Conservation (phyloP, 2,113 vertebrate species). For the Syngnathoides biaculeatus region DNA sequence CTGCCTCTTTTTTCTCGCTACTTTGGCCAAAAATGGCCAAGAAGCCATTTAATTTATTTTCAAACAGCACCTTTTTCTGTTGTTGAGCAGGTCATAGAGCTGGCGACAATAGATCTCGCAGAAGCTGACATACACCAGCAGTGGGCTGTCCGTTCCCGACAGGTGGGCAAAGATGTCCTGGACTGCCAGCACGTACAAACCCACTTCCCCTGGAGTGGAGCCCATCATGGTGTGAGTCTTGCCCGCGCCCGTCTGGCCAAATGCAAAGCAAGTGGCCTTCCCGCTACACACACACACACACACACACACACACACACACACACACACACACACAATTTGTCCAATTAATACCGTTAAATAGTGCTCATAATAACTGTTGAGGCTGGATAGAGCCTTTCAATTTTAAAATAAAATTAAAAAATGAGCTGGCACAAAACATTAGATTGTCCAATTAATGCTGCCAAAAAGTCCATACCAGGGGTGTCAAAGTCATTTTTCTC, state of each 20-base stretch:
- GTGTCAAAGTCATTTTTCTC: too few species aligned
- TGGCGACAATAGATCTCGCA: conserved; percentile 95
- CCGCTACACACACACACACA: conserved; percentile 69
- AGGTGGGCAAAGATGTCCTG: conserved; percentile 84
- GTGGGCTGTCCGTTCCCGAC: conserved; percentile 36
- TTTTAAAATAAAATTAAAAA: background rate
- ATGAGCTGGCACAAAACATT: background rate
- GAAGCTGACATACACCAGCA: conserved; percentile 84
- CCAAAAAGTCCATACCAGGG: background rate
- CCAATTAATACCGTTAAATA: background rate
- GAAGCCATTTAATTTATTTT: background rate
- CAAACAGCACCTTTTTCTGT: conserved; percentile 79
- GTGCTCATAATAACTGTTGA: background rate
- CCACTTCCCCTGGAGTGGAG: conserved; percentile 74
- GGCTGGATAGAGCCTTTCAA: background rate
- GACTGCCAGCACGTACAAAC: conserved; percentile 84
- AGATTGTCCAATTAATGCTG: background rate
- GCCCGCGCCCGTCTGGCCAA: conserved; percentile 89
- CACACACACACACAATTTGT: background rate
- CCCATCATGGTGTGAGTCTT: conserved; percentile 95
- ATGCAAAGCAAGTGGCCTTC: conserved; percentile 89
- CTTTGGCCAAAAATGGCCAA: background rate
- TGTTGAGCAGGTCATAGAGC: conserved; percentile 86
- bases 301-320: conserved; percentile 15
- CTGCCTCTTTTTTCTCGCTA: background rate